Evolutionary conservation across 2,888 invertebrate species (phyloP).

Genomic region (Crioceris asparagi): DNA sequence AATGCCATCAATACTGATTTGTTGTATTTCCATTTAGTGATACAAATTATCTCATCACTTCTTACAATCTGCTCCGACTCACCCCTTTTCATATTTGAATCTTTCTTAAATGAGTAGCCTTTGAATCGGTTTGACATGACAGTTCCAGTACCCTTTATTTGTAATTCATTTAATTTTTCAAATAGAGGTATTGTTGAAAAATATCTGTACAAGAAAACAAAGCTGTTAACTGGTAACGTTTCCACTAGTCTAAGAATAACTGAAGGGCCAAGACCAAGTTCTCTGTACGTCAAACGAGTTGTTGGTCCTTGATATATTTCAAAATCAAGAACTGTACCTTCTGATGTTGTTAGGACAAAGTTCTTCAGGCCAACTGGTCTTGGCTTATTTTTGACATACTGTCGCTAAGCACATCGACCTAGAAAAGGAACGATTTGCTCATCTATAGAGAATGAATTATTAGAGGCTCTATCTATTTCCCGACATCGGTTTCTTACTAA

Average conservation of each 20-base stretch:
- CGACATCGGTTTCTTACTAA: no score
- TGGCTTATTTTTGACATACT: slow-evolving; percentile 26
- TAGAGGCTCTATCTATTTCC: no score
- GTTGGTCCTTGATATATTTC: slow-evolving; percentile 24
- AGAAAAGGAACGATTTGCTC: slow-evolving; percentile 27
- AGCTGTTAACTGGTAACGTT: slow-evolving; percentile 6
- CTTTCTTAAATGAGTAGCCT: slow-evolving; percentile 17
- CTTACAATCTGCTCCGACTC: no score
- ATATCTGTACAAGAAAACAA: slow-evolving; percentile 13
- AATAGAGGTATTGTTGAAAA: slow-evolving; percentile 12
- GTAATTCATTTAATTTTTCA: slow-evolving; percentile 11
- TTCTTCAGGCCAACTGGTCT: slow-evolving; percentile 29
- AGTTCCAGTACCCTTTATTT: slow-evolving; percentile 11
- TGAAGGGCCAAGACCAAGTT: slow-evolving; percentile 5
- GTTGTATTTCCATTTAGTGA: slow-evolving; percentile 27
- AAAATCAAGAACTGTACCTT: slow-evolving; percentile 22
- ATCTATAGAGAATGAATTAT: no score
- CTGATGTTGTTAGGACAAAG: slow-evolving; percentile 24
- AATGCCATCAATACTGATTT: slow-evolving; percentile 22
- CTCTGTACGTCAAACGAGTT: slow-evolving; percentile 6
- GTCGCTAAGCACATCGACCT: slow-evolving; percentile 17
- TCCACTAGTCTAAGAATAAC: slow-evolving; percentile 3
- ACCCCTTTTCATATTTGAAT: slow-evolving; percentile 11
- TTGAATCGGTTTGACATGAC: slow-evolving; percentile 12
- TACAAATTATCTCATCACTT: slow-evolving; percentile 16